Conservation (phyloP, 2,113 vertebrate species). For the Macroglossus sobrinus region DNA sequence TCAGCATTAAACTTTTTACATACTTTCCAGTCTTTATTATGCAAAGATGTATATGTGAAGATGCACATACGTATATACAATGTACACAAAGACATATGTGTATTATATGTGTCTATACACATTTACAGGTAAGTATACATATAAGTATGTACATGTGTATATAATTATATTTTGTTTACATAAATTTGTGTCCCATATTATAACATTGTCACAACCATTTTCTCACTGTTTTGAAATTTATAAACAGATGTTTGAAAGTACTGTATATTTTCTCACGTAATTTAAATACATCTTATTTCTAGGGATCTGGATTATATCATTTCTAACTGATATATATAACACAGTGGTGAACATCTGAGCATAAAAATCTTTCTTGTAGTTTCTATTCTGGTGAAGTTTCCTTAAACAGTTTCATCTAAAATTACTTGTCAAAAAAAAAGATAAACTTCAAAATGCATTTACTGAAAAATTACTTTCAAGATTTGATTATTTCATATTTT, state of each 20-base stretch:
- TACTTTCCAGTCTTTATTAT: neutral
- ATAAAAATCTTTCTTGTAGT: neutral
- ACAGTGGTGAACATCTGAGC: neutral
- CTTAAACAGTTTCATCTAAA: neutral
- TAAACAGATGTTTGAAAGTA: neutral
- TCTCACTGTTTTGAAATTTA: neutral
- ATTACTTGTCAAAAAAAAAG: neutral
- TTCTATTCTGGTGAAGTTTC: neutral
- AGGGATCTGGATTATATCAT: neutral
- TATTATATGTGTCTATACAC: neutral
- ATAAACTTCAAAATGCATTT: neutral
- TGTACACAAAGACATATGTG: neutral
- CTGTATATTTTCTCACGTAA: neutral
- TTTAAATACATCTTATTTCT: neutral
- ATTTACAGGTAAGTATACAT: neutral
- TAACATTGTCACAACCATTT: neutral
- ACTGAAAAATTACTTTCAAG: neutral
- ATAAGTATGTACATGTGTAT: neutral
- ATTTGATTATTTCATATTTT: neutral
- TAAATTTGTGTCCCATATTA: neutral
- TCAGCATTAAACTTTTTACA: neutral
- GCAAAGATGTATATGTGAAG: neutral
- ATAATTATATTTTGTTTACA: neutral
- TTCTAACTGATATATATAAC: neutral
- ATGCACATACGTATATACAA: neutral